A percentile compares a stretch with the other conserved stretches of the same genome.
Evolutionary conservation across 2,113 vertebrate genomes (phyloP).

Genomic region (Conger conger): DNA sequence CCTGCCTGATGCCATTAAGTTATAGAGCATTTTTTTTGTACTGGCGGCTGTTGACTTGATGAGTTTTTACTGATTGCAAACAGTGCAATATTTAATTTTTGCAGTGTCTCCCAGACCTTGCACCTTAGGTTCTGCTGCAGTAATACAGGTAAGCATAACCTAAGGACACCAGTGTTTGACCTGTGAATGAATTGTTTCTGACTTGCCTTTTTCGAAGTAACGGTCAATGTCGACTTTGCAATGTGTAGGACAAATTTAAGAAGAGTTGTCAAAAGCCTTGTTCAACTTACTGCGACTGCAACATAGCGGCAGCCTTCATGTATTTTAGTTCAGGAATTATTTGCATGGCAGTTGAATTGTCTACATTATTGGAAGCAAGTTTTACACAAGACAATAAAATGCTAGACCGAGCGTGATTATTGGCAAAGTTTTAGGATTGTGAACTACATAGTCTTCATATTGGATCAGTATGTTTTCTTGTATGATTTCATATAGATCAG

Average conservation of each 20-base stretch:
- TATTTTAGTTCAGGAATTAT: slow-evolving; percentile 43
- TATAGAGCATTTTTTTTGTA: slow-evolving; percentile 65
- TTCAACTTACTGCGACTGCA: slow-evolving; percentile 6
- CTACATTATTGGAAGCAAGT: slow-evolving; percentile 11
- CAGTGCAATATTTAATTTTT: slow-evolving; percentile 98
- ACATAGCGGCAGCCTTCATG: slow-evolving; percentile 36
- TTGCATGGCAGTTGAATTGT: slow-evolving; percentile 61
- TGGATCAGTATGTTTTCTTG: slow-evolving; percentile 4
- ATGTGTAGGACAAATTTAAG: background rate
- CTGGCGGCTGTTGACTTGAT: slow-evolving; percentile 89
- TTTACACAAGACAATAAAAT: background rate
- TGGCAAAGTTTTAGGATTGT: slow-evolving; percentile 15
- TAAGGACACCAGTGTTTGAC: slow-evolving; percentile 79
- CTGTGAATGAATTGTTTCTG: slow-evolving; percentile 46
- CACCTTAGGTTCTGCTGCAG: slow-evolving; percentile 99
- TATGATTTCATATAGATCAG: slow-evolving; percentile 44
- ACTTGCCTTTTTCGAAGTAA: slow-evolving; percentile 42
- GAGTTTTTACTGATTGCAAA: slow-evolving; percentile 97
- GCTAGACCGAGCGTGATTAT: slow-evolving; percentile 5
- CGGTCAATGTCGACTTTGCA: slow-evolving; percentile 28
- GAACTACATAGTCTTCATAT: background rate
- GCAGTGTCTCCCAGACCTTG: slow-evolving; percentile 98
- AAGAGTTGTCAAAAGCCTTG: slow-evolving; percentile 23
- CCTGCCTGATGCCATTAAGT: slow-evolving; percentile 38
- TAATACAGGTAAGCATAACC: slow-evolving; percentile 99